A percentile compares a stretch with the other conserved stretches of the same genome.
Conservation (phyloP, 2,888 invertebrate species). For the Malthinus seriepunctatus region DNA sequence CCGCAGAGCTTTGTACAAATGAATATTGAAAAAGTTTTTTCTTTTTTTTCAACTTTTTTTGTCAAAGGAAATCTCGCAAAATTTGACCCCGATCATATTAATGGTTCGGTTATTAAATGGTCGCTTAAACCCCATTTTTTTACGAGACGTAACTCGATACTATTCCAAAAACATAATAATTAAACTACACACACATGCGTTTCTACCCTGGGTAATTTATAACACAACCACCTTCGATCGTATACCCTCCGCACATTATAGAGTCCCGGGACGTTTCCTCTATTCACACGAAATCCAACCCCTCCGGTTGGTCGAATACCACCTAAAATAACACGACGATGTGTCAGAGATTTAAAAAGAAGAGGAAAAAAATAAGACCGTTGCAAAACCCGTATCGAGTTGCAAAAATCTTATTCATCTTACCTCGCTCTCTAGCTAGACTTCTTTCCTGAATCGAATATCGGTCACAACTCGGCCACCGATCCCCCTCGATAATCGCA, state of each 20-base stretch:
- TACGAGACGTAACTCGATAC: constrained; percentile 18
- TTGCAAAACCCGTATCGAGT: constrained; percentile 19
- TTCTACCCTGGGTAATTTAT: constrained; percentile 33
- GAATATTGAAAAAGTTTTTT: not conserved
- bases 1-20: not conserved
- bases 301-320: constrained; percentile 1
- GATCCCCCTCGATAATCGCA: constrained; percentile 22
- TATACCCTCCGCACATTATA: no score
- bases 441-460: constrained; percentile 13
- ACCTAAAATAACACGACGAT: constrained; percentile 24
- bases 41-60: not conserved
- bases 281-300: constrained; percentile 11
- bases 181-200: constrained; percentile 7
- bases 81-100: not conserved
- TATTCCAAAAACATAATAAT: constrained; percentile 4
- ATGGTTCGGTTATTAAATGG: not conserved
- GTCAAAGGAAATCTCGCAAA: not conserved
- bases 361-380: constrained; percentile 15
- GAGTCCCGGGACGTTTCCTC: constrained; percentile 11
- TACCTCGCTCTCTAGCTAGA: constrained; percentile 6
- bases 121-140: constrained; percentile 6
- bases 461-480: constrained; percentile 27
- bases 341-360: constrained; percentile 9
- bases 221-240: constrained; percentile 6
- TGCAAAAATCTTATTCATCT: constrained; percentile 19